Evolutionary conservation across 2,113 vertebrate genomes (phyloP).

Genomic region (Leucoraja erinaceus): DNA sequence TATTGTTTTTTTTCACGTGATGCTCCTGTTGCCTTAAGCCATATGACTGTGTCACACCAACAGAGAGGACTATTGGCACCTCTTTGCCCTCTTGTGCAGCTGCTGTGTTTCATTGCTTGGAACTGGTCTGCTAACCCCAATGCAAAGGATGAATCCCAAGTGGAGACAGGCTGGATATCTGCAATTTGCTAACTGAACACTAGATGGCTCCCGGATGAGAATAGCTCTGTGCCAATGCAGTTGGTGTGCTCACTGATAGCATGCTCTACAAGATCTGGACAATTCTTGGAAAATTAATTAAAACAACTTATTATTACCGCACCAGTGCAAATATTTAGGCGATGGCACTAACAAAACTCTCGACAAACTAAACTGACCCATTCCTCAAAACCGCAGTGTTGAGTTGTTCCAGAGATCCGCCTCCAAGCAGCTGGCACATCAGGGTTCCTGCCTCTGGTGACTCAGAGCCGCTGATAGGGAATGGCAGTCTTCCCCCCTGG

Average conservation of each 20-base stretch:
- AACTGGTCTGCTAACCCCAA: neutral
- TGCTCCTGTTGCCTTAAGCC: neutral
- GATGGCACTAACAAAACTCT: neutral
- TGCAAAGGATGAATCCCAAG: neutral
- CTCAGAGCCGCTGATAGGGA: no score
- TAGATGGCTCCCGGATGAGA: neutral
- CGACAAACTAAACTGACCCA: neutral
- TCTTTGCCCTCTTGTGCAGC: neutral
- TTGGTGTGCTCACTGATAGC: neutral
- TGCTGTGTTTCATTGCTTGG: neutral
- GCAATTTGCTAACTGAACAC: neutral
- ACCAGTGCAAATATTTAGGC: neutral
- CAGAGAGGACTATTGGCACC: neutral
- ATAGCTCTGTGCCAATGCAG: neutral
- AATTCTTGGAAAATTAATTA: neutral
- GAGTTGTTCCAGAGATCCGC: no score
- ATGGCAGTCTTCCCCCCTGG: no score
- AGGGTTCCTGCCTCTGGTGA: no score
- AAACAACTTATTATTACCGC: neutral
- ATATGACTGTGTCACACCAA: neutral
- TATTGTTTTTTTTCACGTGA: neutral
- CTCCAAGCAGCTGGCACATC: no score
- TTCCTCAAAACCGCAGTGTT: no score
- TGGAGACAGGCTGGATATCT: neutral
- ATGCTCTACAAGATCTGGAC: neutral